These are phyloP conservation scores for Drosophila kanekoi DNA, from an alignment of 2,888 invertebrate genomes.

Conservation along the genomic window DNA sequence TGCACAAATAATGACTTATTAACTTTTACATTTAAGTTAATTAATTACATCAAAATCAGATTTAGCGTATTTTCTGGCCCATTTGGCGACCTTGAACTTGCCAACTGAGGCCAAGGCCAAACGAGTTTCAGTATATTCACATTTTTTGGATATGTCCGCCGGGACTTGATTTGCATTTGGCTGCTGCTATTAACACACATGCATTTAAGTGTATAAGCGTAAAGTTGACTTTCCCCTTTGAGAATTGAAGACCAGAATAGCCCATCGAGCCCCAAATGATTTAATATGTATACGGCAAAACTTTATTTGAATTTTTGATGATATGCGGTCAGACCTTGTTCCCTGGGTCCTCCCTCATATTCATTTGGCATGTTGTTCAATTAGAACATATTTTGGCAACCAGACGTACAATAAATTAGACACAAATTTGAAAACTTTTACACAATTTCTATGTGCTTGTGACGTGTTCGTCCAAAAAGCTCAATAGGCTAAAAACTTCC, in stretches of 20 bases:
- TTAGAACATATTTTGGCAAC: neutral
- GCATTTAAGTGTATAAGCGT: conserved; percentile 1
- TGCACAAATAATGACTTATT: conserved; percentile 35
- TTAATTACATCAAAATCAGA: conserved; percentile 49
- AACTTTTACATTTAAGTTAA: conserved; percentile 11
- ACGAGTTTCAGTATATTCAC: conserved; percentile 19
- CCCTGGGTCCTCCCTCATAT: conserved; percentile 5
- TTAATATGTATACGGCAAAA: conserved; percentile 19
- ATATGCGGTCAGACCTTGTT: neutral
- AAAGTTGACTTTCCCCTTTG: conserved; percentile 5
- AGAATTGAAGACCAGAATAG: conserved; percentile 8
- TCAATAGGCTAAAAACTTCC: neutral
- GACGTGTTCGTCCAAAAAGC: neutral
- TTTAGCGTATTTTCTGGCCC: neutral
- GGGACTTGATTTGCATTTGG: conserved; percentile 24
- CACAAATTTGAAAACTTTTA: neutral
- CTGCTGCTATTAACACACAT: conserved; percentile 17
- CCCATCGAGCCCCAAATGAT: conserved; percentile 3
- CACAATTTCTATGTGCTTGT: neutral
- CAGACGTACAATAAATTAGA: neutral
- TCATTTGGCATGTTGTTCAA: conserved; percentile 6
- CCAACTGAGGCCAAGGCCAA: conserved; percentile 23
- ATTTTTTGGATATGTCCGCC: conserved; percentile 20
- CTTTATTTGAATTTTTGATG: conserved; percentile 12
- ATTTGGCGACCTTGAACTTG: conserved; percentile 59